Conservation (phyloP, 2,888 invertebrate genomes). For the Ophion slaviceki region DNA sequence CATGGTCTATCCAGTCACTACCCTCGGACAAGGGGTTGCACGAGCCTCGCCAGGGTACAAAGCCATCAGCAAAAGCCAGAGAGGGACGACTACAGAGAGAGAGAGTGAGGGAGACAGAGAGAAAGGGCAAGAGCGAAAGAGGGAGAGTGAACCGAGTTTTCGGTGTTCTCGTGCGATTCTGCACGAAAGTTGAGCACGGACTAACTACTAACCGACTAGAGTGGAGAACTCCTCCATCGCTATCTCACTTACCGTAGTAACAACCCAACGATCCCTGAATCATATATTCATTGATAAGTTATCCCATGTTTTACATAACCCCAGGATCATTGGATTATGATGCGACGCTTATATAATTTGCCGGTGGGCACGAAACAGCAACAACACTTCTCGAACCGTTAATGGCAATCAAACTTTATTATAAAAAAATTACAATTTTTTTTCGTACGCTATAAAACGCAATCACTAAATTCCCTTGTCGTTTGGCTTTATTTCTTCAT, state of each 20-base stretch:
- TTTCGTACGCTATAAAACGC: neutral
- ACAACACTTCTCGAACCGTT: neutral
- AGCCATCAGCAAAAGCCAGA: constrained; percentile 42
- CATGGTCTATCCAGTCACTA: constrained; percentile 68
- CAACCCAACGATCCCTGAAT: constrained; percentile 55
- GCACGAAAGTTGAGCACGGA: constrained; percentile 49
- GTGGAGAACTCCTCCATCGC: constrained; percentile 41
- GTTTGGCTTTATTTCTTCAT: too few relatives aligned
- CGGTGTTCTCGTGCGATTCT: constrained; percentile 47
- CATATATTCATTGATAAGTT: constrained; percentile 63
- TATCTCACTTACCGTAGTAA: constrained; percentile 54
- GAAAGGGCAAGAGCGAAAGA: constrained; percentile 7
- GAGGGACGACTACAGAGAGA: constrained; percentile 23
- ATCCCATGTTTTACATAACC: constrained; percentile 41
- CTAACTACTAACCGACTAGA: constrained; percentile 54
- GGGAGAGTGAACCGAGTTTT: constrained; percentile 42
- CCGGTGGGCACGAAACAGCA: neutral
- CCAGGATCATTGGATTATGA: constrained; percentile 14
- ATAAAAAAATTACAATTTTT: neutral
- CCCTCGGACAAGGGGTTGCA: constrained; percentile 62
- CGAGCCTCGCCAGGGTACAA: constrained; percentile 44
- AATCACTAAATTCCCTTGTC: too few relatives aligned
- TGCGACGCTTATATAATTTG: constrained; percentile 9
- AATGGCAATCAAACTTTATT: neutral
- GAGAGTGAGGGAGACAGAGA: neutral